Conservation (phyloP, 1,140 invertebrate genomes). For the Linepithema humile region DNA sequence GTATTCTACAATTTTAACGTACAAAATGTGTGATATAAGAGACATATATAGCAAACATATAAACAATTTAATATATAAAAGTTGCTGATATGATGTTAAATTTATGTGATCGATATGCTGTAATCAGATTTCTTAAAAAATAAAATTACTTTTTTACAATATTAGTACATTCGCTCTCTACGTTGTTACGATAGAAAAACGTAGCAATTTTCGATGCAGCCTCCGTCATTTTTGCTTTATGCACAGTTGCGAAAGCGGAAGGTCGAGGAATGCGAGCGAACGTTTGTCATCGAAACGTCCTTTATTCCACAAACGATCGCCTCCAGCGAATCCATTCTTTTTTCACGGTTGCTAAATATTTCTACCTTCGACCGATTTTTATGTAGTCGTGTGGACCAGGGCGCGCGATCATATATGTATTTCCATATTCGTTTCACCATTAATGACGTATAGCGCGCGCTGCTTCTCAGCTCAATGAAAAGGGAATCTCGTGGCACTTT, state of each 20-base stretch:
- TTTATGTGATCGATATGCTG: not conserved
- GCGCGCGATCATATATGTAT: conserved; percentile 32
- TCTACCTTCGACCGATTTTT: not conserved
- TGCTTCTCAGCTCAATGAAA: conserved; percentile 54
- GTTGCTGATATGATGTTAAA: too few species aligned
- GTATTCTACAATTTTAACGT: not conserved
- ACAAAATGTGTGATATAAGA: too few species aligned
- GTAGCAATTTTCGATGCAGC: not conserved
- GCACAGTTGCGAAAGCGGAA: not conserved
- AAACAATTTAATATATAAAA: too few species aligned
- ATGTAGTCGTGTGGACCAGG: not conserved
- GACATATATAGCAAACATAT: too few species aligned
- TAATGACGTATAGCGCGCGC: conserved; percentile 39
- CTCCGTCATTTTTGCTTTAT: not conserved
- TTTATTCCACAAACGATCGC: conserved; percentile 13
- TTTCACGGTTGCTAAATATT: not conserved
- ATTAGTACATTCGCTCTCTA: not conserved
- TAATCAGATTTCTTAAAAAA: not conserved
- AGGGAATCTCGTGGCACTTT: not conserved
- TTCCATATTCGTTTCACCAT: conserved; percentile 54
- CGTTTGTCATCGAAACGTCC: not conserved
- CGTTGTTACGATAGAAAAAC: not conserved
- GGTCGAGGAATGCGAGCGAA: not conserved
- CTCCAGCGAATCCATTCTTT: not conserved
- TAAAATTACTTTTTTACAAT: not conserved